Conservation (phyloP, 1,140 invertebrate species). For the Solenopsis invicta region DNA sequence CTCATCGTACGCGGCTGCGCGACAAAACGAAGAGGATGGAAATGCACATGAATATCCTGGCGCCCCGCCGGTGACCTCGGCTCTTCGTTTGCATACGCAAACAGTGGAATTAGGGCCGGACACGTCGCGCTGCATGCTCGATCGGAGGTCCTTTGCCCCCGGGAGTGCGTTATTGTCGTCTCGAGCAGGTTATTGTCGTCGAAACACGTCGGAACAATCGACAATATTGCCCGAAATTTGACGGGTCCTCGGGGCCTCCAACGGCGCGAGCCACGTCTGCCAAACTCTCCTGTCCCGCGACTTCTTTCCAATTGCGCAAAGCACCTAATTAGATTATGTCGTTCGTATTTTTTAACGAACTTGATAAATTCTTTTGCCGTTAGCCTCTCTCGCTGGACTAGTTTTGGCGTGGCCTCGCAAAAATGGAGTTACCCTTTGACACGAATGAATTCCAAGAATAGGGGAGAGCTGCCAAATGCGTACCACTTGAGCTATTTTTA, state of each 20-base stretch:
- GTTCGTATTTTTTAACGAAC: not conserved
- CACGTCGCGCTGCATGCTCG: conserved; percentile 64
- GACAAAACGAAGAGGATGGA: conserved; percentile 53
- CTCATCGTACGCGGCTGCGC: conserved; percentile 28
- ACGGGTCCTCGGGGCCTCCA: conserved; percentile 25
- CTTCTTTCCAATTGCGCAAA: not conserved
- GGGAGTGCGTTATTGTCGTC: conserved; percentile 69
- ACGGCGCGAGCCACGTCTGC: not conserved
- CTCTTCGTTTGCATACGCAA: conserved; percentile 82
- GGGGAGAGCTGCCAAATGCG: too few relatives aligned
- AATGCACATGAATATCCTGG: conserved; percentile 52
- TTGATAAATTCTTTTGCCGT: not conserved
- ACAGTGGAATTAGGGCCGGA: conserved; percentile 77
- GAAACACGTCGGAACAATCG: conserved; percentile 67
- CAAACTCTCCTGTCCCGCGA: not conserved
- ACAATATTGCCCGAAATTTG: conserved; percentile 63
- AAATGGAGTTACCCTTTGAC: not conserved
- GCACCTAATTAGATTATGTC: not conserved
- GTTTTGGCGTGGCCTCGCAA: not conserved
- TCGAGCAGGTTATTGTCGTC: conserved; percentile 67
- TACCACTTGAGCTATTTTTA: too few relatives aligned
- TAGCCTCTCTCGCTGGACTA: too few relatives aligned
- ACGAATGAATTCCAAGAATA: not conserved
- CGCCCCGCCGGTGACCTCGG: conserved; percentile 61
- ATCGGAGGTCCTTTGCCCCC: conserved; percentile 65